These are phyloP conservation scores for Melierax canorus DNA, from an alignment of 2,113 vertebrate genomes.

Conservation along the genomic window DNA sequence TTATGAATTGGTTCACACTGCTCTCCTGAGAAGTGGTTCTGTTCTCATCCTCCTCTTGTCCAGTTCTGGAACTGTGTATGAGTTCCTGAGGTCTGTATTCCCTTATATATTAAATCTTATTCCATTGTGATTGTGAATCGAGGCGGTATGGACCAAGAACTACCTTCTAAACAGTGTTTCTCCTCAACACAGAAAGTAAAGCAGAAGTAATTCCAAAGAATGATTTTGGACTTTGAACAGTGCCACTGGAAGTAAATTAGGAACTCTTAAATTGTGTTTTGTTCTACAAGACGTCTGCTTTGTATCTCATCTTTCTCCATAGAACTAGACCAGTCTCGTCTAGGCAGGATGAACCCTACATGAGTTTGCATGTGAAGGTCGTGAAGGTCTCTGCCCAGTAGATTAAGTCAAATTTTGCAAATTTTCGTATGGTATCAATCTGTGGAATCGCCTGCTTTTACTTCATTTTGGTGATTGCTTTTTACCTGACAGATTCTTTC, in stretches of 20 bases:
- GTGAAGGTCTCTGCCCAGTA: background rate
- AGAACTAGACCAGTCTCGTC: background rate
- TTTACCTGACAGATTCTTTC: slow-evolving; percentile 21
- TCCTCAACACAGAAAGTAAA: background rate
- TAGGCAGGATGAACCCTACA: rapidly evolving
- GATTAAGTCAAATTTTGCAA: background rate
- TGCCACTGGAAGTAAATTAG: background rate
- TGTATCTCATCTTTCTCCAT: background rate
- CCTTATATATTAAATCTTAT: background rate
- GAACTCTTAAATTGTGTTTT: background rate
- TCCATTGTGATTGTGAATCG: rapidly evolving
- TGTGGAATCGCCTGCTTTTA: slow-evolving; percentile 28
- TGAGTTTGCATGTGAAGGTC: background rate
- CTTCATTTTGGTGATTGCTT: slow-evolving; percentile 50
- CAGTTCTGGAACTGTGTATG: background rate
- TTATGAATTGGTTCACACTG: background rate
- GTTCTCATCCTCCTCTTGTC: background rate
- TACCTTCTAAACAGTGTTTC: background rate
- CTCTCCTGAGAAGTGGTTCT: background rate
- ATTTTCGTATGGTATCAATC: background rate
- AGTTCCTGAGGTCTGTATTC: background rate
- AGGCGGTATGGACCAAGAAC: background rate
- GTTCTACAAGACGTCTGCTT: background rate
- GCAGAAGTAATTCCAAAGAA: background rate
- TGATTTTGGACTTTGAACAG: background rate